These are phyloP conservation scores for Cygnus buccinator DNA, from an alignment of 2,113 vertebrate species.

Conservation along the genomic window DNA sequence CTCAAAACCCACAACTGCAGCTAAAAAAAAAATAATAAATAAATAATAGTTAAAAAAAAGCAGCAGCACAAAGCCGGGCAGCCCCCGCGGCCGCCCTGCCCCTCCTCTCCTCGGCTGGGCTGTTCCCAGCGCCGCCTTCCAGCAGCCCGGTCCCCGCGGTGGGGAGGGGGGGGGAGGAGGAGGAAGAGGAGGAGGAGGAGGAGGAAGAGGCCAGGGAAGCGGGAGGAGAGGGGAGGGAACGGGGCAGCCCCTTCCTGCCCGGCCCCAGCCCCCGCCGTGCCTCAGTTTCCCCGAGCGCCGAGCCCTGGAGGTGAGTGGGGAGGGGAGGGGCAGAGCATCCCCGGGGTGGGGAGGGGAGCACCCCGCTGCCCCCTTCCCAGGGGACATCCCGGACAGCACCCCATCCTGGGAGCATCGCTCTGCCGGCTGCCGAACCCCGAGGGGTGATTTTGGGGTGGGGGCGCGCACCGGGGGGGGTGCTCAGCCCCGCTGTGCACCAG, in stretches of 20 bases:
- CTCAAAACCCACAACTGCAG: background rate
- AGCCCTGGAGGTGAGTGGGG: slow-evolving; percentile 14
- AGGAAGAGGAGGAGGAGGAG: background rate
- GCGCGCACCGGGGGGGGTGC: fast-evolving
- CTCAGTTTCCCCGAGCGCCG: slow-evolving; percentile 26
- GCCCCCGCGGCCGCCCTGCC: background rate
- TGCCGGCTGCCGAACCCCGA: background rate
- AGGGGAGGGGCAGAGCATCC: background rate
- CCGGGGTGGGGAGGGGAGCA: background rate
- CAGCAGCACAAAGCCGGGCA: background rate
- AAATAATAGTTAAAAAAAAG: too few species aligned
- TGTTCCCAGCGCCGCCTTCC: background rate
- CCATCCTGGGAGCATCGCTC: background rate
- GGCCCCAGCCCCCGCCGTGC: background rate
- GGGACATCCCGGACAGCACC: too few species aligned
- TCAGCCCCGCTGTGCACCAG: background rate
- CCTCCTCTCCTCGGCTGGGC: background rate
- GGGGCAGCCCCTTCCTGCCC: background rate
- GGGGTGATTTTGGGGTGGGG: background rate
- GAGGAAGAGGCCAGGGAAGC: background rate
- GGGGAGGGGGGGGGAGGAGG: background rate
- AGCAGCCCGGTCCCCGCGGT: background rate
- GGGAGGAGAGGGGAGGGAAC: background rate
- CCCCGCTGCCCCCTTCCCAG: background rate
- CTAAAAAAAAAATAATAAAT: too few species aligned